phyloP scores from a whole-genome alignment of 2,797 vertebrate species.

The Rallus crepitans region DNA sequence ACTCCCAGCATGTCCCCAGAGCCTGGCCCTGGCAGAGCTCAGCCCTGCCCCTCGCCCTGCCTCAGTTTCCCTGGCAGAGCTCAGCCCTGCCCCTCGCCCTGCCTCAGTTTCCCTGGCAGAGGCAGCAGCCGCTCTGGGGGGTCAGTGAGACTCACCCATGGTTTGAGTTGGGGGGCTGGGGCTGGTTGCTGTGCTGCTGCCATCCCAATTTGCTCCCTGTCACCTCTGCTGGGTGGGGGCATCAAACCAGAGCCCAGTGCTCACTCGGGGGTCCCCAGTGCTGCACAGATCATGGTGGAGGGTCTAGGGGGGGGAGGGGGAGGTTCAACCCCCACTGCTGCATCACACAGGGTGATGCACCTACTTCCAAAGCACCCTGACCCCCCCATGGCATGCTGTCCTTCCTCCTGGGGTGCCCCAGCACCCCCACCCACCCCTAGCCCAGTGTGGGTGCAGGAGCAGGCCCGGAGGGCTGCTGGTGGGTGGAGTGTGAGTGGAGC shows the following conservation, averaged over 20 bases:
- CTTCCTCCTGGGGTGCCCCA: background rate
- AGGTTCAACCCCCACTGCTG: too few species aligned
- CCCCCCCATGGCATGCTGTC: background rate
- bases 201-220: too few species aligned
- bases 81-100: too few species aligned
- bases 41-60: background rate
- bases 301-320: too few species aligned
- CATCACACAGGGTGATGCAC: rapidly evolving
- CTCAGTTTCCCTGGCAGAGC: background rate
- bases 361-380: rapidly evolving
- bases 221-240: background rate
- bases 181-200: too few species aligned
- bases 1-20: background rate
- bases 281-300: too few species aligned
- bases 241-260: background rate
- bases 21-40: too few species aligned
- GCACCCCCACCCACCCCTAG: background rate
- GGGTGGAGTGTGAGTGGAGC: background rate
- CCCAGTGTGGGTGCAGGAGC: rapidly evolving
- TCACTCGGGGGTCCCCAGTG: too few species aligned
- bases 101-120: too few species aligned
- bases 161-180: background rate
- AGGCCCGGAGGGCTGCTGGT: rapidly evolving
- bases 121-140: background rate
- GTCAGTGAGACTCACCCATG: background rate